Percentiles rank a stretch among this genome's conserved stretches.
phyloP scores from a whole-genome alignment of 1,140 invertebrate genomes.

The Zaprionus taronus region DNA sequence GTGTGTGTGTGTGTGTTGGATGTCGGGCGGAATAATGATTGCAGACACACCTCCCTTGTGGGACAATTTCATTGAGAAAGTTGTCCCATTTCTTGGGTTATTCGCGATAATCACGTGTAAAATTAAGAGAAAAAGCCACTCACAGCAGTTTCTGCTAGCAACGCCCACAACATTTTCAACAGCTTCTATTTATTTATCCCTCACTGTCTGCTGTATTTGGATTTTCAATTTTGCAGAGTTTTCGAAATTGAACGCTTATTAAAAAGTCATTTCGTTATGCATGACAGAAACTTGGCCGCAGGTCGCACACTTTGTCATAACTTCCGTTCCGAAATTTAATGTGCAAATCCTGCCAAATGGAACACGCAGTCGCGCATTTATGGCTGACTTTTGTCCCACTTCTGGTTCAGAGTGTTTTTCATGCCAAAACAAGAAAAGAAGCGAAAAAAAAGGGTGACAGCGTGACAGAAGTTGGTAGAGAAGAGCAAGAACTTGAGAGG shows the following conservation, averaged over 20 bases:
- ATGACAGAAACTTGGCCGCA: conserved; percentile 18
- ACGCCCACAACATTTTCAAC: conserved; percentile 23
- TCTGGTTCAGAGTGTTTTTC: conserved; percentile 2
- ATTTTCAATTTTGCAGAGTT: conserved; percentile 45
- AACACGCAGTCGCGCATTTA: conserved; percentile 10
- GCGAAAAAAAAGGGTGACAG: conserved; percentile 8
- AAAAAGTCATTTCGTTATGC: conserved; percentile 44
- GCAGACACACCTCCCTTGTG: conserved; percentile 7
- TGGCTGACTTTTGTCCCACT: conserved; percentile 19
- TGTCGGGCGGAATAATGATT: conserved; percentile 49
- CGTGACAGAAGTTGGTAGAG: background rate
- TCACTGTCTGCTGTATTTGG: conserved; percentile 23
- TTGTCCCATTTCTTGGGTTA: conserved; percentile 48
- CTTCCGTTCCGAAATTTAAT: conserved; percentile 34
- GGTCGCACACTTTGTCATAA: conserved; percentile 18
- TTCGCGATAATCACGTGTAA: conserved; percentile 62
- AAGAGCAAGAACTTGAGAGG: background rate
- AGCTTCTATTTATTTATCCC: conserved; percentile 13
- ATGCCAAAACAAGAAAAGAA: conserved; percentile 25
- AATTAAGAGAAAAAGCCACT: conserved; percentile 34
- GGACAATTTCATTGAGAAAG: conserved; percentile 44
- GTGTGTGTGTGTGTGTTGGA: background rate
- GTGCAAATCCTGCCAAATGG: conserved; percentile 29
- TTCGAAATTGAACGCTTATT: conserved; percentile 36
- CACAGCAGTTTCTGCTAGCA: conserved; percentile 15